Percentiles rank a stretch among this genome's conserved stretches.
Evolutionary conservation across 1,140 invertebrate genomes (phyloP).

Genomic region (Planococcus citri): DNA sequence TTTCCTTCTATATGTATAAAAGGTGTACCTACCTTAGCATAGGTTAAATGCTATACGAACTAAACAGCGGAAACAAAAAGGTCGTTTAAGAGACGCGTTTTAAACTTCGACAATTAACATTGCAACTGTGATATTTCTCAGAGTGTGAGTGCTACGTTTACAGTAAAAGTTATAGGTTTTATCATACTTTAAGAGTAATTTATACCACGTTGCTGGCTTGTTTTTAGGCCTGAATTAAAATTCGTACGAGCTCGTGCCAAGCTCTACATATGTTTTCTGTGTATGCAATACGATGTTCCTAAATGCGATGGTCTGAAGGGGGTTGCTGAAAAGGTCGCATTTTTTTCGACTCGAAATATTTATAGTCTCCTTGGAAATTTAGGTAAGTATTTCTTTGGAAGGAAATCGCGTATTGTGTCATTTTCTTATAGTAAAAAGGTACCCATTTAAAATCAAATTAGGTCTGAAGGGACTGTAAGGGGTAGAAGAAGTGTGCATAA

Average conservation of each 20-base stretch:
- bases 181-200: slow-evolving; percentile 7
- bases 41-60: not conserved
- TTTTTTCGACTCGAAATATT: too few relatives aligned
- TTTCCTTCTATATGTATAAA: not conserved
- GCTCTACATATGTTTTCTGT: not conserved
- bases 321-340: too few relatives aligned
- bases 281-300: too few relatives aligned
- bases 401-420: too few relatives aligned
- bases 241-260: slow-evolving; percentile 7
- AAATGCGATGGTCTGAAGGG: too few relatives aligned
- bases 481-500: too few relatives aligned
- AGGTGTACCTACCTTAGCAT: not conserved
- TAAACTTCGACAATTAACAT: slow-evolving; percentile 17
- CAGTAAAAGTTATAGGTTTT: slow-evolving; percentile 13
- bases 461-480: too few relatives aligned
- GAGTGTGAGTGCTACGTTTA: too few relatives aligned
- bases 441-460: too few relatives aligned
- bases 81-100: slow-evolving; percentile 11
- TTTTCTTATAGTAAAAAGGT: too few relatives aligned
- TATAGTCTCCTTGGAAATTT: too few relatives aligned
- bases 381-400: too few relatives aligned
- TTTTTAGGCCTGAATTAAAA: slow-evolving; percentile 1
- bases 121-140: slow-evolving; percentile 18
- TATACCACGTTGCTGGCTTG: not conserved
- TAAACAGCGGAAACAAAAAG: slow-evolving; percentile 1